Evolutionary conservation across 2,888 invertebrate genomes (phyloP), one percentile per base, ranked within the genome.

Genomic region (Taenaris catops): DNA sequence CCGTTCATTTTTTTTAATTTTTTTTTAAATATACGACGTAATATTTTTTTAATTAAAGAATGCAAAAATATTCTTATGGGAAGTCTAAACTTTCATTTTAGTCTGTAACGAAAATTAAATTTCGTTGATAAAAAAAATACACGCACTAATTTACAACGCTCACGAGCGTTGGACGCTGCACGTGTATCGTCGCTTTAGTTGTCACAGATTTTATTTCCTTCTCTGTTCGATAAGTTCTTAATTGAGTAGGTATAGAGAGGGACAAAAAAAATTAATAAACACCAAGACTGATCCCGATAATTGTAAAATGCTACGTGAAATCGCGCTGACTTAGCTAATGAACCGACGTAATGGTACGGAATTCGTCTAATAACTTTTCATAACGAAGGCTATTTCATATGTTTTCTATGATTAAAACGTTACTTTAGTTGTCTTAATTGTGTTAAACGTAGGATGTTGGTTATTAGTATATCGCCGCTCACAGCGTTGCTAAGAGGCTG

Each of bases 341-440:
- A 47, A 38, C 33, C 34, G 24, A 28, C 5, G 44, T 36, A 41
- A 38, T 41, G 31, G 38, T 23, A 12, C 28, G 35, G 38, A 29
- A 39, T 39, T 34, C 26, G 21, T 19, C 28, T 38, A 38, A 38
- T 38, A 33, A 38, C 33, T 25, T 47, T 42, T 43, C 41, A 45
- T 48, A 48, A 48, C 46, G 35, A 44, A 31, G 23, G 8, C 7
- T 31, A 23, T 31, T 14, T 31, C 21, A 31, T 23, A 31, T 23
- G 19, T 31, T 23, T 23, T 23, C 31, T 17, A 31, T 31, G 23
- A 31, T 31, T 23, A 31, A 21, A 31, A 9, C 31, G 43, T 34
- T 37, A 38, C 39, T 46, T 48, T 42, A 36, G 28, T 41, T 25
- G 18, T 11, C 12, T 39, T 43, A 40, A 44, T 44, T 40, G 40